These are phyloP conservation scores for Eupithecia dodoneata DNA, from an alignment of 2,888 invertebrate species.

Conservation along the genomic window DNA sequence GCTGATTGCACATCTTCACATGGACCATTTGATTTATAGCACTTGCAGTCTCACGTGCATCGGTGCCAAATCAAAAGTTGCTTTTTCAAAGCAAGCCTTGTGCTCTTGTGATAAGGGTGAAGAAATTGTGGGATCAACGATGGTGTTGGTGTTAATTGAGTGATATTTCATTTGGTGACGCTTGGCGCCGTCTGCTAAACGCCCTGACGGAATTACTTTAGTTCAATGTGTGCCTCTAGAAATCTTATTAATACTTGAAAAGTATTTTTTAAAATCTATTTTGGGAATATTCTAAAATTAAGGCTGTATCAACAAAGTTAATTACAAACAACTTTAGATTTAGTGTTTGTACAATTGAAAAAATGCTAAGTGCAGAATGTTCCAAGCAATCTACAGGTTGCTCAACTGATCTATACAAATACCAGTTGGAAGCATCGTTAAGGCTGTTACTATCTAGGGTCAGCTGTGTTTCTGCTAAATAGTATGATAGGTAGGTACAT, in stretches of 20 bases:
- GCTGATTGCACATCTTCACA: conserved; percentile 71
- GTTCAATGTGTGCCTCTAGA: conserved; percentile 58
- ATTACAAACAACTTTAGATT: no score
- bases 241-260: conserved; percentile 56
- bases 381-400: no score
- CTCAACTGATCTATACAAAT: no score
- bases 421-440: no score
- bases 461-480: background rate
- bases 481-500: background rate
- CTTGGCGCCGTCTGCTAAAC: conserved; percentile 73
- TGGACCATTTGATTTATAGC: conserved; percentile 67
- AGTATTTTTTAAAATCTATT: background rate
- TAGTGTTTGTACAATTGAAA: no score
- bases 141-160: conserved; percentile 74
- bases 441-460: no score
- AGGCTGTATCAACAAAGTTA: no score
- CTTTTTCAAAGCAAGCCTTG: conserved; percentile 51
- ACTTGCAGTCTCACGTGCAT: conserved; percentile 52
- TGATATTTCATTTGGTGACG: conserved; percentile 72
- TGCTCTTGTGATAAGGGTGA: conserved; percentile 42
- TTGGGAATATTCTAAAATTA: no score
- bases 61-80: conserved; percentile 41
- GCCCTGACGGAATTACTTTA: conserved; percentile 67
- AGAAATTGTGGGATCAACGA: conserved; percentile 37
- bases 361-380: no score